These are phyloP conservation scores for Orchestes rusci DNA, from an alignment of 2,888 invertebrate genomes.

Conservation along the genomic window DNA sequence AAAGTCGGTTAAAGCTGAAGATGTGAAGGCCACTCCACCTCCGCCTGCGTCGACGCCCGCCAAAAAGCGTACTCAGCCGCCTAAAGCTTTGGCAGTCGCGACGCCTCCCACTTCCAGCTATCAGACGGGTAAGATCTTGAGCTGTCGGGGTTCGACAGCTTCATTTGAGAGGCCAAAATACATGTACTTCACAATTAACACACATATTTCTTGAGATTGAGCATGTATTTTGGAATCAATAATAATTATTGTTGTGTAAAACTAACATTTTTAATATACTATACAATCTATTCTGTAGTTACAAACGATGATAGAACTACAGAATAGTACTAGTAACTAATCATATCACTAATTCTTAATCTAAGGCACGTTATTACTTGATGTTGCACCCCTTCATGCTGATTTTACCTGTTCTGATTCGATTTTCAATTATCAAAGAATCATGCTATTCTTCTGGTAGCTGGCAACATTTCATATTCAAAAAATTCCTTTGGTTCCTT, in stretches of 20 bases:
- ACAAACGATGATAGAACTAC: no score
- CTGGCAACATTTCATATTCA: no score
- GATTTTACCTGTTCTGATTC: constrained; percentile 21
- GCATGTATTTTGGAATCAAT: no score
- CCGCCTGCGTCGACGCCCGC: constrained; percentile 13
- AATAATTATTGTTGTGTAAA: not conserved
- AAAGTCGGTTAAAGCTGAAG: constrained; percentile 17
- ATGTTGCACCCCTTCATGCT: constrained; percentile 22
- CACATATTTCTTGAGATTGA: no score
- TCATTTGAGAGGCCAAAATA: no score
- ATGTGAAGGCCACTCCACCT: constrained; percentile 11
- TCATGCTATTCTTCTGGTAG: no score
- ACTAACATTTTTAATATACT: not conserved
- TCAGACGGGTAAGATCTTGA: constrained; percentile 53
- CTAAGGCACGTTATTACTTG: constrained; percentile 8
- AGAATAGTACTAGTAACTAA: no score
- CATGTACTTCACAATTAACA: constrained; percentile 13
- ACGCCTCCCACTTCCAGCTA: constrained; percentile 47
- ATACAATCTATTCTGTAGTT: no score
- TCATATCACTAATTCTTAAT: constrained; percentile 3
- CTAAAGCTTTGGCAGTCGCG: constrained; percentile 37
- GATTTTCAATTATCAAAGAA: no score
- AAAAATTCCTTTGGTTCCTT: no score
- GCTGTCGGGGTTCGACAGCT: constrained; percentile 20
- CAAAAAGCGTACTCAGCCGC: constrained; percentile 46